Conservation (phyloP, 2,888 invertebrate genomes). For the Polymixis lichenea region DNA sequence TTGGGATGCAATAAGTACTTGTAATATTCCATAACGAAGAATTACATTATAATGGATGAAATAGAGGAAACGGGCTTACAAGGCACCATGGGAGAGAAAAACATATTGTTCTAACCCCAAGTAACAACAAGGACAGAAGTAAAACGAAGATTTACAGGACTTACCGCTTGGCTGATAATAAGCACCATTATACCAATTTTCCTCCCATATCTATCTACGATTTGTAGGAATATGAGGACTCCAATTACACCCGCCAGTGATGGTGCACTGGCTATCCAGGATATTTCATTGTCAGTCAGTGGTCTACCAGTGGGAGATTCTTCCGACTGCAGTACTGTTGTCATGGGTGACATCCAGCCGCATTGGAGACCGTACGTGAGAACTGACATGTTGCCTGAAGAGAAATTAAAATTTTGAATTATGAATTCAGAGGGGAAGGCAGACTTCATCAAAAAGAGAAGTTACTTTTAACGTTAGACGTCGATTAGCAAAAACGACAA, state of each 20-base stretch:
- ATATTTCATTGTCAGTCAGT: slow-evolving; percentile 78
- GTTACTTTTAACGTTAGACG: too few relatives aligned
- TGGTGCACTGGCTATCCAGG: slow-evolving; percentile 85
- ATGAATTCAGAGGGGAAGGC: too few relatives aligned
- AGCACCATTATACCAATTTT: slow-evolving; percentile 82
- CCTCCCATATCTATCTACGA: slow-evolving; percentile 83
- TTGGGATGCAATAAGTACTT: not conserved
- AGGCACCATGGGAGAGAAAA: not conserved
- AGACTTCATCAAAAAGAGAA: not conserved
- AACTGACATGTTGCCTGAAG: too few relatives aligned
- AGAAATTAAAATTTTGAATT: too few relatives aligned
- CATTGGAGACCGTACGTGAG: slow-evolving; percentile 83
- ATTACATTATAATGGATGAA: not conserved
- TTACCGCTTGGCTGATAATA: slow-evolving; percentile 84
- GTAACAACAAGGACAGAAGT: not conserved
- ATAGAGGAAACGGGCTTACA: not conserved
- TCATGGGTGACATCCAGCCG: slow-evolving; percentile 86
- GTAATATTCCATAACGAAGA: not conserved
- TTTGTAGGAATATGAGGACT: slow-evolving; percentile 79
- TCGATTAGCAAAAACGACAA: too few relatives aligned
- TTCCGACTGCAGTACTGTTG: slow-evolving; percentile 78
- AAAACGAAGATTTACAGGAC: slow-evolving; percentile 54
- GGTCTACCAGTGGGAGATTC: slow-evolving; percentile 77
- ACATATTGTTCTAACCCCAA: not conserved
- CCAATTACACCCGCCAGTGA: slow-evolving; percentile 82